Base-by-base conservation (phyloP, 1,140 invertebrate genomes). In the Drosophila setifemur region DNA sequence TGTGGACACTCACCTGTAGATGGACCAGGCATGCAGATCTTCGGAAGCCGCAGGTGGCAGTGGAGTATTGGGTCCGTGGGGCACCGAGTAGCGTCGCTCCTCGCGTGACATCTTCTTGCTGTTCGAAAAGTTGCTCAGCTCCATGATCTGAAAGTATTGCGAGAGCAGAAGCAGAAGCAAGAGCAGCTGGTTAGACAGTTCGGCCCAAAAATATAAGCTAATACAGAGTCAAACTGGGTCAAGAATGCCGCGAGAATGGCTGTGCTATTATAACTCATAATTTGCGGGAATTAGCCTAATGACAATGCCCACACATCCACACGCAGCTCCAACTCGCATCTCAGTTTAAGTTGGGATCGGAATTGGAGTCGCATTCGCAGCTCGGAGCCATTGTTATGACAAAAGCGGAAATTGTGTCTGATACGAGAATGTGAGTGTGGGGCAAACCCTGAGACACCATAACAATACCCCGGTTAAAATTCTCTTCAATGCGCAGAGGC, bases 21-120 rank as follows among this genome's bases (percentile, higher is more conserved):
- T 98, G 45, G 96, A 97, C 97, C 97, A 98, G 40, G 97, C 97
- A 91, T 98, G 97, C 47, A 98, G 92, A 91, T 98, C 97, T 88
- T 98, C 97, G 19, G 95, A 96, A 88, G 91, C 91, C 93, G 93
- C 81, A 92, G 92, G 63, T 92, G 93, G 78, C 93, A 95, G 89
- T 90, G 93, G 90, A 90, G 92, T 91, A 90, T 91, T 90, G 91
- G 91, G 55, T 93, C 93, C 91, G 93, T 94, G 74, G 4, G 95
- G 95, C 89, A 96, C 95, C 11, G 95, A 96, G 91, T 96, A 96
- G 73, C 96, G 93, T 71, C 95, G 92, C 90, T 96, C 95, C 91
- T 91, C 90, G 68, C 90, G 88, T 85, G 89, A 90, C 74, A 90
- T 88, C 71, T 90, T 90, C 71, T 89, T 88, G 47, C 58, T 77